phyloP scores from a whole-genome alignment of 2,888 invertebrate species.

The Volucella inanis region DNA sequence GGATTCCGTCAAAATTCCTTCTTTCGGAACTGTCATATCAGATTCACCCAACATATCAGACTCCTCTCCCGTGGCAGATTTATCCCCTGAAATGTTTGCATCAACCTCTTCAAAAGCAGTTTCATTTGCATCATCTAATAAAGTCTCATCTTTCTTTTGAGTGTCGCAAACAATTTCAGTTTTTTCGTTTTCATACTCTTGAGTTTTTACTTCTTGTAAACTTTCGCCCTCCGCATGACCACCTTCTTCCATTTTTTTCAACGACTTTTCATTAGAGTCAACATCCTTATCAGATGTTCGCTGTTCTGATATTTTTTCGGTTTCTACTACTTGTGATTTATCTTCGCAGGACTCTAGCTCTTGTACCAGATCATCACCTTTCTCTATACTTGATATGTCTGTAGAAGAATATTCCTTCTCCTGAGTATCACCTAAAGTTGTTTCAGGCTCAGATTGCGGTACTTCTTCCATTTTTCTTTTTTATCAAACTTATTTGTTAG shows the following conservation, averaged over 20 bases:
- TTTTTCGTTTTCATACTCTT: conserved; percentile 52
- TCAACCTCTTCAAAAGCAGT: conserved; percentile 78
- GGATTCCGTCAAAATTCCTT: conserved; percentile 2
- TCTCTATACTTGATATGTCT: conserved; percentile 23
- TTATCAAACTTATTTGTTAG: conserved; percentile 42
- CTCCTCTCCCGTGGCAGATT: conserved; percentile 77
- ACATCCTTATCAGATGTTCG: no score
- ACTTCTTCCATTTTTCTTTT: conserved; percentile 80
- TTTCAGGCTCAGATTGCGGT: conserved; percentile 77
- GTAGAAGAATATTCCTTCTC: conserved; percentile 74
- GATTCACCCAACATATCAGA: conserved; percentile 79
- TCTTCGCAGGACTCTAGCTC: no score
- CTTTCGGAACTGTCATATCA: conserved; percentile 76
- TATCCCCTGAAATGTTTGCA: conserved; percentile 76
- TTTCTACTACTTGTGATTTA: not conserved
- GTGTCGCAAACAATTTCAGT: conserved; percentile 3
- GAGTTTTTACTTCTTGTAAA: conserved; percentile 19
- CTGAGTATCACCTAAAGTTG: conserved; percentile 39
- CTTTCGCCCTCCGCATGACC: conserved; percentile 43
- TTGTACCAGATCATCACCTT: not conserved
- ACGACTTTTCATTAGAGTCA: no score
- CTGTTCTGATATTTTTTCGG: conserved; percentile 22
- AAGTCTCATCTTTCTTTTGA: conserved; percentile 45
- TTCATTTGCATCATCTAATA: conserved; percentile 35
- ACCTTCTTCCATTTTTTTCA: conserved; percentile 69